Conservation (phyloP, 2,797 vertebrate genomes). For the Pogonophryne albipinna region DNA sequence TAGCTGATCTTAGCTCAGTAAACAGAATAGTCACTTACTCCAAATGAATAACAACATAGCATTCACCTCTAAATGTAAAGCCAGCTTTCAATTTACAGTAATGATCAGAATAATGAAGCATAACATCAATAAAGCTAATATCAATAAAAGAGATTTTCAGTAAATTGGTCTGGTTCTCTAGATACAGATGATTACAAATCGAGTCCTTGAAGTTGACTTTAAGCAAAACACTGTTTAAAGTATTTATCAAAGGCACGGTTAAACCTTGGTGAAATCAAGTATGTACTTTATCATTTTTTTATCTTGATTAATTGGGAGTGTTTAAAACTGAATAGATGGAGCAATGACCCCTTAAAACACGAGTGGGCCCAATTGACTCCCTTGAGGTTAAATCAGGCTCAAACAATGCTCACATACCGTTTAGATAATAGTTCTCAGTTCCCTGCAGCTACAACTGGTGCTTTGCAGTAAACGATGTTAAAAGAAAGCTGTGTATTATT, state of each 20-base stretch:
- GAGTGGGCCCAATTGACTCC: neutral
- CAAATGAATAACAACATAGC: neutral
- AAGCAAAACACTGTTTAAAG: neutral
- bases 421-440: neutral
- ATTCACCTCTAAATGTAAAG: neutral
- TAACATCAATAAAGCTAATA: too few species aligned
- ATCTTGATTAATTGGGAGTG: neutral
- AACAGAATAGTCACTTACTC: too few species aligned
- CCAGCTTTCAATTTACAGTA: neutral
- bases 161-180: neutral
- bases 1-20: neutral
- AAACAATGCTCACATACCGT: conserved; percentile 8
- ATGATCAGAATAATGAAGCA: neutral
- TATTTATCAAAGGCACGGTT: neutral
- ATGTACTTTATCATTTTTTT: neutral
- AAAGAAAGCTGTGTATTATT: conserved; percentile 29
- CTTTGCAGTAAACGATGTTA: conserved; percentile 14
- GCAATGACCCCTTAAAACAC: neutral
- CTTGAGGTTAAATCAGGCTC: neutral
- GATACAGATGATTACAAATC: neutral
- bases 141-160: too few species aligned
- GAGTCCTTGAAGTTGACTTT: neutral
- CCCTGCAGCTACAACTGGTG: conserved; percentile 1
- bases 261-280: neutral
- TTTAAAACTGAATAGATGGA: neutral